Base-by-base conservation (phyloP, 2,888 invertebrate species). In the Uloborus plumipes region DNA sequence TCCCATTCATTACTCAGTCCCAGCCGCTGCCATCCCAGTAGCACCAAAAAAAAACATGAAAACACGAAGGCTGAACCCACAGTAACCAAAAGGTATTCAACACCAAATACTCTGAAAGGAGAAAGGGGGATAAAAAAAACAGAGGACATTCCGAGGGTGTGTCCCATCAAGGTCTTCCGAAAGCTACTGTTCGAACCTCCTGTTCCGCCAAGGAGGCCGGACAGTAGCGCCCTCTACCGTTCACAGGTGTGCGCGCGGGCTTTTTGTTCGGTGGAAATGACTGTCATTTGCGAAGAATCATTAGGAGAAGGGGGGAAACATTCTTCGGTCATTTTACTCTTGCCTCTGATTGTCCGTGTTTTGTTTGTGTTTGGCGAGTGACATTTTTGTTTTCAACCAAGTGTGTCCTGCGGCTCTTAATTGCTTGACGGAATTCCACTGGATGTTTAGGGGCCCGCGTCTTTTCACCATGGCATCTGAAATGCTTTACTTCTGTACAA, bases 171-270 rank as follows among this genome's bases (percentile, higher is more conserved):
- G 69, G 73, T 73, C 69, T 74, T 66, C 65, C 55, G 59, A 71
- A 66, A 70, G 81, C 81, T 81, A 81, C 81, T 76, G 81, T 75
- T 71, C 53, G 74, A 69, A 31, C 81, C 81, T 81, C 81, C 75
- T 59, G 50, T 71, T 76, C 70, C 53, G 71, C 75, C 75, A 70
- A 26, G 69, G 31, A 74, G 74, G 74, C 69, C 74, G 80, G 31
- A 71, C 81, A 61, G 81, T 81, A 81, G 81, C 81, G 75, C 75
- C 81, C 81, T 81, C 81, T 81, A 53, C 47, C 66, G 71, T 70
- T 55, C 75, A 75, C 81, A 81, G 75, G 75, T 81, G 81, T 75
- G 70, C 70, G 55, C 14, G 55, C 55, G 47, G 70, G 50, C 58
- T 67, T 31, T n/a, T 22, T 67, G 65, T 61, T 59, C 64, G 14